phyloP scores from a whole-genome alignment of 2,797 vertebrate genomes.

The Lagodon rhomboides region DNA sequence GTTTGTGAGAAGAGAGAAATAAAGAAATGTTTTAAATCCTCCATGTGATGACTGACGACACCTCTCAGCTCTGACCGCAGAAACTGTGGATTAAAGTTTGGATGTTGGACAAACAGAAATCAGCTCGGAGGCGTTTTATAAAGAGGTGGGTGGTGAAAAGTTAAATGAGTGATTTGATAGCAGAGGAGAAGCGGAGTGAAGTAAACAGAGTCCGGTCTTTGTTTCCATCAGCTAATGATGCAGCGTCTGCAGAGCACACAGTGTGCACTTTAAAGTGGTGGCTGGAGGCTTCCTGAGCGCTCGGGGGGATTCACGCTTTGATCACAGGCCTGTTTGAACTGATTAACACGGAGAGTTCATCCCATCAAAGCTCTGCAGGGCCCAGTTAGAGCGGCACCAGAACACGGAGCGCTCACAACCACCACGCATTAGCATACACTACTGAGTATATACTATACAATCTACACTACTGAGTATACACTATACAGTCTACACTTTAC shows the following conservation, averaged over 20 bases:
- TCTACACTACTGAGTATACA: no score
- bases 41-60: background rate
- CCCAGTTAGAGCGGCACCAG: constrained; percentile 24
- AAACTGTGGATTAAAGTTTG: background rate
- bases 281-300: constrained; percentile 56
- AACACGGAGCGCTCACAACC: constrained; percentile 20
- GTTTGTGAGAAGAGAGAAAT: background rate
- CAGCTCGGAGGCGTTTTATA: background rate
- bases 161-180: constrained; percentile 19
- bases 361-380: constrained; percentile 65
- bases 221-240: constrained; percentile 68
- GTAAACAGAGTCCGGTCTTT: constrained; percentile 36
- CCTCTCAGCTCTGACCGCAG: background rate
- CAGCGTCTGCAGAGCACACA: constrained; percentile 48
- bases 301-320: constrained; percentile 68
- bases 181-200: constrained; percentile 17
- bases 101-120: background rate
- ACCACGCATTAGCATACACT: background rate
- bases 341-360: constrained; percentile 72
- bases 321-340: constrained; percentile 77
- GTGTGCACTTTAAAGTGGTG: constrained; percentile 62
- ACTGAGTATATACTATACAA: no score
- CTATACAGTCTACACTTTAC: no score
- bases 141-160: constrained; percentile 25
- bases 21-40: background rate